Base-by-base conservation (phyloP, 2,113 vertebrate genomes). In the Empidonax alnorum region DNA sequence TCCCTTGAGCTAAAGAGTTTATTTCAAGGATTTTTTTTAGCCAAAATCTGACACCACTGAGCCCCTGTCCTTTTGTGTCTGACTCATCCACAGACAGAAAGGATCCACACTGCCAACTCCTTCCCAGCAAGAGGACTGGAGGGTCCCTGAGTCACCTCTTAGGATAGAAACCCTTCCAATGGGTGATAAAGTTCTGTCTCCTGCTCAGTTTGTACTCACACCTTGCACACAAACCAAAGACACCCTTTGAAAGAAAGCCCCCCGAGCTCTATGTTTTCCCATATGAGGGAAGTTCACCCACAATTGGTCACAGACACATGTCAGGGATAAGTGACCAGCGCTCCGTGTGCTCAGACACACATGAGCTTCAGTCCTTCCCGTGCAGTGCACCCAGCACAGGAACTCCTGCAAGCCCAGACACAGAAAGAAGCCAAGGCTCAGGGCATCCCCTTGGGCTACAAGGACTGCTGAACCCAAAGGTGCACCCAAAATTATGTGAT, bases 321-420 rank as follows among this genome's bases (percentile, higher is more conserved):
- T 30, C 25, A 72, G 8, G 0, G 27, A 25, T 6, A 1, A 1
- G 58, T 14, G 55, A 41, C 21, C 1, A 24, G 28, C 0, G 0
- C 4, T 4, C 39, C 6, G 0, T 12, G 50, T 3, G 82, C 78
- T 61, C 44, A 10, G 49, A n/a, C 30, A 5, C 18, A 14, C 0
- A 2, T 12, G 16, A 7, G 33, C 37, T 37, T 77, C 52, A 11
- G 3, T 23, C 42, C 3, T 33, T 12, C n/a, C 14, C 4, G 0
- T 2, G 31, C 11, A 3, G 16, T 1, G 10, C 65, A 2, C 27
- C 33, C 12, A 1, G 22, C 6, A 27, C 44, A 21, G 0, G 21
- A 87, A 37, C 65, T 73, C 4, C 59, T 27, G 37, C 52, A 39
- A 35, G 31, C 24, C 50, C 58, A 12, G 12, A 11, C 0, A 23